Base-by-base conservation (phyloP, 2,888 invertebrate genomes). In the Euspilapteryx auroguttella region DNA sequence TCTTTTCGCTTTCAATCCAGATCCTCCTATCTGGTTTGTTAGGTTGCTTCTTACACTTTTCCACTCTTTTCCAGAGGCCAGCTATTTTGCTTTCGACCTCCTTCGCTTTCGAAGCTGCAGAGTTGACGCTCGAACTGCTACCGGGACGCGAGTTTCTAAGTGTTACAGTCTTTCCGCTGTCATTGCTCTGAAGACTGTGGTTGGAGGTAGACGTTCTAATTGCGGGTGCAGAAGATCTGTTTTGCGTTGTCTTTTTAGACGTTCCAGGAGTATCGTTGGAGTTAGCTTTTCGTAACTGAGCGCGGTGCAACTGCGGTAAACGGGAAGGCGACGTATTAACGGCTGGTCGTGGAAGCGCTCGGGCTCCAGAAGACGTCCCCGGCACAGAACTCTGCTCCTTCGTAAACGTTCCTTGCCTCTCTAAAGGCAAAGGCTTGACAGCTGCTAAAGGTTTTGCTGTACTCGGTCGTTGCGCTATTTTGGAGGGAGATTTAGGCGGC, bases 371-470 rank as follows among this genome's bases (percentile, higher is more conserved):
- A 8, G 5, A 5, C 5, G 17, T 8, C 5, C 5, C 17, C 5
- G 65, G 61, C 1, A 71, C 57, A 0, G 58, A 53, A 37, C 71
- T 69, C 21, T 90, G 89, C 42, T 94, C 93, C 61, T 94, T 94
- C 0, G 92, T 90, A 51, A 95, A 95, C 0, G 95, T 95, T 9
- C 92, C 92, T 57, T 95, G 94, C 14, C 94, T 79, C 38, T 89
- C 88, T 20, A 89, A 54, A 0, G 80, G 79, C 29, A 78, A 49
- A 1, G 79, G 73, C 38, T 66, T 73, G 4, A 51, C 42, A 6
- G 56, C 49, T 12, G 45, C 42, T 2, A 55, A 37, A 5, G 62
- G 54, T 24, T 55, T 46, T 2, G 49, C 27, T 14, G 50, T 38
- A 4, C n/a, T n/a, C n/a, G 58, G 43, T 34, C 54, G 64, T 29